Evolutionary conservation across 2,888 invertebrate genomes (phyloP), one percentile per base, ranked within the genome.

Genomic region (Pristionchus arcanus): DNA sequence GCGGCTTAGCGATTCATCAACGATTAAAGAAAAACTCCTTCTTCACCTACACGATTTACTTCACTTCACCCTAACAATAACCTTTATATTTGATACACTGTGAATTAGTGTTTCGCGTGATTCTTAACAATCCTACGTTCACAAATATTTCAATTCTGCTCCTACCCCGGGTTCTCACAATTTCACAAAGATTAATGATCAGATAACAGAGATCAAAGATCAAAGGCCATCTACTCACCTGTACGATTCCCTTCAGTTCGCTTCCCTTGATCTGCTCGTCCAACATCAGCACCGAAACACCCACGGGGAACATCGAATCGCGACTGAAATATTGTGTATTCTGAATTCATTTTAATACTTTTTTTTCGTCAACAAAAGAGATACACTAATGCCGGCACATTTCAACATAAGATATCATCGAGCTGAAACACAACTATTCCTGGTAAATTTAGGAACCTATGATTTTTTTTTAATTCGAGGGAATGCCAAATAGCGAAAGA

Each of bases 251-350:
- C 93, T 96, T 96, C 4, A 96, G 96, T 59, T 96, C 96, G 55
- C 95, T 95, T 2, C 96, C 96, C 90, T 96, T 96, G 92, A 99
- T 97, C 96, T 98, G 98, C 96, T 99, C 98, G 95, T 99, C 99
- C 31, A 99, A 97, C 98, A 99, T 99, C 81, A 99, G 96, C 93
- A 99, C 99, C 13, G 99, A 99, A 90, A 99, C 98, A 92, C 97
- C 96, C 95, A 49, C n/a, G 0, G 9, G 19, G 15, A 59, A n/a
- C 11, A 25, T 42, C 34, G 42, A 42, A n/a, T 77, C n/a, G n/a
- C 77, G 77, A 13, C 77, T 77, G 77, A n/a, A n/a, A n/a, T n/a
- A n/a, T 42, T 42, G 9, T 42, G 3, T 42, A 42, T 42, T 42
- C 4, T 42, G 42, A 42, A 42, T 42, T 42, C n/a, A n/a, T n/a